Evolutionary conservation across 2,888 invertebrate species (phyloP), one percentile per base, ranked within the genome.

Genomic region (Drosophila basisetae): DNA sequence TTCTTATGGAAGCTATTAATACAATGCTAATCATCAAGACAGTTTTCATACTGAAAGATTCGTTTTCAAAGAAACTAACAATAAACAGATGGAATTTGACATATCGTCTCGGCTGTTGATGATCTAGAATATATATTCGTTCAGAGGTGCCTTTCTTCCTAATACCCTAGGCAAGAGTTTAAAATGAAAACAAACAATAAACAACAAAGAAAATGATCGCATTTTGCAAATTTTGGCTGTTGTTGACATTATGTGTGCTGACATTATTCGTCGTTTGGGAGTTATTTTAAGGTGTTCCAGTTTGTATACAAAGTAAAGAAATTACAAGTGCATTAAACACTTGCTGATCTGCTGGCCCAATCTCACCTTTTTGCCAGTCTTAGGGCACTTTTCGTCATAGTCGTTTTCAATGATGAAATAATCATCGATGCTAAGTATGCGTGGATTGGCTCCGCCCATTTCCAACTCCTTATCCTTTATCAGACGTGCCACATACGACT

Each of bases 401-500:
- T 97, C 97, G 71, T 96, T 95, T 93, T 97, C 97, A 70, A 97
- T 96, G 95, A 98, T 96, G 91, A 98, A 99, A 94, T 99, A 99
- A 94, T 99, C 99, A 93, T 99, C 99, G 73, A 99, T 95, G 73
- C 98, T 98, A 91, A 99, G 94, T 90, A 99, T 97, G 81, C 99
- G 95, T 0, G 97, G 98, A n/a, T 97, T 96, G 68, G 96, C 96
- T 7, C 98, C 98, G 49, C 97, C 97, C 94, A 96, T 96, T 92
- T 97, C 97, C 0, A 97, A 95, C 94, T 96, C 96, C 91, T 95
- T 95, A 70, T 96, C 96, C 92, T 98, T 97, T 80, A 98, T 97
- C 72, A 98, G 94, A 94, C 97, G 97, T 0, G 98, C 97, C 73
- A 98, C 95, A 93, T 96, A 97, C 10, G 98, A 97, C 94, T 99